These are phyloP conservation scores for Caenorhabditis sulstoni DNA, from an alignment of 2,888 invertebrate species.

Conservation along the genomic window DNA sequence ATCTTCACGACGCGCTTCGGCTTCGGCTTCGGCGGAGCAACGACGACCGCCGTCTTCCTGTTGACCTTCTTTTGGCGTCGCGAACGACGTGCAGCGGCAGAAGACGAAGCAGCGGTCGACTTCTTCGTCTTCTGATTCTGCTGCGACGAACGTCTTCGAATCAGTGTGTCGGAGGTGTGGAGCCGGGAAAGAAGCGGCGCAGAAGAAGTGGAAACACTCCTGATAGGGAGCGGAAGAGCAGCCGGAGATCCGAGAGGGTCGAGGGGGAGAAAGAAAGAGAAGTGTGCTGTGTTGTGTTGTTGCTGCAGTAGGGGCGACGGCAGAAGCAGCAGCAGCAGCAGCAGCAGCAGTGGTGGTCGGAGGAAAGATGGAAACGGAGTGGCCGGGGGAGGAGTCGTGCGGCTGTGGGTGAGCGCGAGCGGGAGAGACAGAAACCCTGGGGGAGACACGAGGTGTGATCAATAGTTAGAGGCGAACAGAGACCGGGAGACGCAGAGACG, in stretches of 20 bases:
- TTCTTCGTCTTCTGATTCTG: conserved; percentile 41
- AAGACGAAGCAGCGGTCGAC: conserved; percentile 46
- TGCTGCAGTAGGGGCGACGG: conserved; percentile 24
- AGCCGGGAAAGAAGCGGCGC: conserved; percentile 32
- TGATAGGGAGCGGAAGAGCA: conserved; percentile 4
- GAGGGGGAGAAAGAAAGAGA: conserved; percentile 12
- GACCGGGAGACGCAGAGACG: neutral
- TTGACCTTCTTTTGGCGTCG: conserved; percentile 2
- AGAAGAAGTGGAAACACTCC: too few relatives aligned
- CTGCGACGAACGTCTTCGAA: conserved; percentile 24
- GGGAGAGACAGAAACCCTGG: too few relatives aligned
- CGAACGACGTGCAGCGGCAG: conserved; percentile 2
- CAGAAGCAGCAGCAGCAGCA: conserved; percentile 2
- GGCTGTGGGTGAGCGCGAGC: conserved; percentile 2
- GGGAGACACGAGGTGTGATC: conserved; percentile 53
- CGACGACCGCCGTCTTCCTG: conserved; percentile 1
- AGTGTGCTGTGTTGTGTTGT: conserved; percentile 44
- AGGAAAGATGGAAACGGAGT: conserved; percentile 22
- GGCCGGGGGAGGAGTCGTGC: conserved; percentile 22
- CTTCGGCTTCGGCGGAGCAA: conserved; percentile 1
- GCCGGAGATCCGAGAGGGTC: neutral
- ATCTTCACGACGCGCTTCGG: neutral
- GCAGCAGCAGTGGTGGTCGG: conserved; percentile 23
- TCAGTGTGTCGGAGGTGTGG: conserved; percentile 34
- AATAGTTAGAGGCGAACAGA: conserved; percentile 35